Percentiles rank a stretch among this genome's conserved stretches.
phyloP scores from a whole-genome alignment of 2,797 vertebrate genomes.

The Pseudochirops cupreus region DNA sequence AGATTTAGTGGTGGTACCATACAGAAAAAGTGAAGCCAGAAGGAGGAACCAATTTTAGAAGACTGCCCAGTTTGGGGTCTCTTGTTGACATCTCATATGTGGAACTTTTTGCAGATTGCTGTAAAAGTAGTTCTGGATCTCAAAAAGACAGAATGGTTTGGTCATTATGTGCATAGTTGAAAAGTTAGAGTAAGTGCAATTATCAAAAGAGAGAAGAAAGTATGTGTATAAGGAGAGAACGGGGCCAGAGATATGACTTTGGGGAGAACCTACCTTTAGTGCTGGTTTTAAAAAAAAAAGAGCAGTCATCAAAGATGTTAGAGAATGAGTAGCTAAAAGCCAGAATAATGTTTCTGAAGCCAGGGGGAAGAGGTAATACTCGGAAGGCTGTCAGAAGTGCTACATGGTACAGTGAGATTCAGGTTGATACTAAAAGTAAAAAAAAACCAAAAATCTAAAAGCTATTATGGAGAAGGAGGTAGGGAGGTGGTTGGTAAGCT shows the following conservation, averaged over 20 bases:
- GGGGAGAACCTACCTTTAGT: not conserved
- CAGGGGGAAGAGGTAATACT: not conserved
- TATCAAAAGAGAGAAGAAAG: not conserved
- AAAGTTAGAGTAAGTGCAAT: not conserved
- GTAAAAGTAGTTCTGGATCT: not conserved
- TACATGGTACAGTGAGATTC: not conserved
- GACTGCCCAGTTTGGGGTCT: not conserved
- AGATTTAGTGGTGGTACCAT: not conserved
- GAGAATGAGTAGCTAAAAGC: not conserved
- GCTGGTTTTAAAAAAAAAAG: not conserved
- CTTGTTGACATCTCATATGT: not conserved
- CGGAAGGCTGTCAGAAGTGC: not conserved
- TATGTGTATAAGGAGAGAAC: not conserved
- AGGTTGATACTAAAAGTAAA: not conserved
- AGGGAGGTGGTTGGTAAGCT: not conserved
- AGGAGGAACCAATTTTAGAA: not conserved
- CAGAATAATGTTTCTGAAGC: not conserved
- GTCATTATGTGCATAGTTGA: not conserved
- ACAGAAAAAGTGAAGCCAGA: not conserved
- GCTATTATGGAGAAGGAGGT: not conserved
- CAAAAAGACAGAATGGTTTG: not conserved
- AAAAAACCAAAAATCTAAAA: not conserved
- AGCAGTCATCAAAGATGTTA: not conserved
- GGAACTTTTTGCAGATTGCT: not conserved
- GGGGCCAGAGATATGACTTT: not conserved